phyloP scores from a whole-genome alignment of 2,888 invertebrate genomes.

The Pristionchus maxplancki region DNA sequence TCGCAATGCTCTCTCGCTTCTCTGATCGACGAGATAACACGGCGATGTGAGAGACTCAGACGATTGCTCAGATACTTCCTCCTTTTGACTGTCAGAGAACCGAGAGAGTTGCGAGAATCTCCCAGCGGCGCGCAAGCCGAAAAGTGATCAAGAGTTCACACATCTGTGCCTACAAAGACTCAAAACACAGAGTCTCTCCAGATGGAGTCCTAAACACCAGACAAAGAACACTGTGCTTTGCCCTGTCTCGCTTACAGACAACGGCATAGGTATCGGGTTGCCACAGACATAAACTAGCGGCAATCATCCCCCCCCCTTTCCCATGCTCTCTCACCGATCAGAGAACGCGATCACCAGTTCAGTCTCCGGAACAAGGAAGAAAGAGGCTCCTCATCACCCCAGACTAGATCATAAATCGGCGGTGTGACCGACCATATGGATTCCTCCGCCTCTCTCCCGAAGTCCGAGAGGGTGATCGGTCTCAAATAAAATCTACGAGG shows the following conservation, averaged over 20 bases:
- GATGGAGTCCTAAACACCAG: background rate
- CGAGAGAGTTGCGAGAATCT: background rate
- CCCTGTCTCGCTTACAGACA: background rate
- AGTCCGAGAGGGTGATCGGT: background rate
- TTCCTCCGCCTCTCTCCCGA: background rate
- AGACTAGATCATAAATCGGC: background rate
- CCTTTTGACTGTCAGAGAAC: background rate
- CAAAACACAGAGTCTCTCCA: background rate
- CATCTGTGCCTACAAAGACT: background rate
- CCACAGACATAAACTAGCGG: background rate
- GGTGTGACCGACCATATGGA: background rate
- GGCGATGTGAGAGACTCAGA: no score
- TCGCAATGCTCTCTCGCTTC: background rate
- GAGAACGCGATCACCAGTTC: background rate
- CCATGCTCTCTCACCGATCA: no score
- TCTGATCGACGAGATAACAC: no score
- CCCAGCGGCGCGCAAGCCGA: background rate
- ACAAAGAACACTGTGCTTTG: background rate
- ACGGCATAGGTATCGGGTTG: background rate
- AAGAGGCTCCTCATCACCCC: background rate
- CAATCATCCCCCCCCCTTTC: no score
- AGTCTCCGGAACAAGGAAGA: background rate
- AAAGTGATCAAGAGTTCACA: background rate
- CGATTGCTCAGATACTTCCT: background rate
- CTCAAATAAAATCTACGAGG: constrained; percentile 2